A percentile compares a stretch with the other conserved stretches of the same genome.
Conservation (phyloP, 2,113 vertebrate species). For the Aptenodytes patagonicus region DNA sequence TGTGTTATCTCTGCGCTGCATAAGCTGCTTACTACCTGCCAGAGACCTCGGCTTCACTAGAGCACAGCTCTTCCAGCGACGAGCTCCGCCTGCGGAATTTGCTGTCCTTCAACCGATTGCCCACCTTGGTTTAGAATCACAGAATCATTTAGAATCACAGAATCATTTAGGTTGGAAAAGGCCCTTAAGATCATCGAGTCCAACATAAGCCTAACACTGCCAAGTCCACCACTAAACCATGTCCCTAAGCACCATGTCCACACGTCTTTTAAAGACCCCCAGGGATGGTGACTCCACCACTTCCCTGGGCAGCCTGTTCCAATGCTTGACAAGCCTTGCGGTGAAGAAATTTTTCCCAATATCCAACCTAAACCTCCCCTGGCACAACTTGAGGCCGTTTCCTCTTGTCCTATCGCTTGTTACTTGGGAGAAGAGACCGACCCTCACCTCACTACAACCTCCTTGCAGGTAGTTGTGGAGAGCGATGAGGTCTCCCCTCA, state of each 20-base stretch:
- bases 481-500: neutral
- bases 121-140: neutral
- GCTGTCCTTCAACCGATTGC: rapidly evolving
- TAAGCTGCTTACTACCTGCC: neutral
- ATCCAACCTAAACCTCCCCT: neutral
- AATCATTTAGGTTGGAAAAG: neutral
- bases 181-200: neutral
- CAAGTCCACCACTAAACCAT: neutral
- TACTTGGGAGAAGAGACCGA: neutral
- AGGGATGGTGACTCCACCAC: neutral
- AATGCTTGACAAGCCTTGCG: rapidly evolving
- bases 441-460: neutral
- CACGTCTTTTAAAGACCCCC: neutral
- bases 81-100: neutral
- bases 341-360: too few species aligned
- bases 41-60: neutral
- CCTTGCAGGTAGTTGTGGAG: neutral
- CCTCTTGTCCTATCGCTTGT: neutral
- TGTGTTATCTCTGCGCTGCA: rapidly evolving
- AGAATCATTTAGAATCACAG: neutral
- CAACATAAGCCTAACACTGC: neutral
- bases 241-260: neutral
- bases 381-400: rapidly evolving
- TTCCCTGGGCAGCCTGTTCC: neutral
- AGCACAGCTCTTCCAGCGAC: neutral